These are phyloP conservation scores for Amaurobius ferox DNA, from an alignment of 2,888 invertebrate species.

Conservation along the genomic window DNA sequence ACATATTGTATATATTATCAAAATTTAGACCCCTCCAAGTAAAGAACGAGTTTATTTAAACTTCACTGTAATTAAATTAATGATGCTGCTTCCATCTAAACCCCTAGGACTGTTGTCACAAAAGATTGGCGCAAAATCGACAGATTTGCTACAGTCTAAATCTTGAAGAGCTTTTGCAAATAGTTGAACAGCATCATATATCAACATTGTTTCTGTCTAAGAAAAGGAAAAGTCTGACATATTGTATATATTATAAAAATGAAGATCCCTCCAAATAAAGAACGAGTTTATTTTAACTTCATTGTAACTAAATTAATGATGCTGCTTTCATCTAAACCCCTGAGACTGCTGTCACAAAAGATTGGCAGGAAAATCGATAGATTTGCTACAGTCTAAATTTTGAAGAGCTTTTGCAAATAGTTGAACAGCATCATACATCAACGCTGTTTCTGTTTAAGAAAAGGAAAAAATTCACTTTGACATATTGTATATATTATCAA, in stretches of 20 bases:
- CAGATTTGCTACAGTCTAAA: slow-evolving; percentile 85
- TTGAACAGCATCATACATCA: slow-evolving; percentile 97
- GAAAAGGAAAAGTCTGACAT: slow-evolving; percentile 75
- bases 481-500: neutral
- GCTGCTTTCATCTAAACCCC: no score
- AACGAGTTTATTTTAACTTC: no score
- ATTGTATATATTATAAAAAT: neutral
- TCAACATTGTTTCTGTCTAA: slow-evolving; percentile 95
- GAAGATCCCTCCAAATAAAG: neutral
- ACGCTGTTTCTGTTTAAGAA: slow-evolving; percentile 92
- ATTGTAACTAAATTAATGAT: no score
- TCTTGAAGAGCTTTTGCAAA: slow-evolving; percentile 95
- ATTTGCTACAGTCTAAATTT: slow-evolving; percentile 87
- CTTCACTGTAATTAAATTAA: no score
- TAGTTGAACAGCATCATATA: slow-evolving; percentile 96
- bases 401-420: slow-evolving; percentile 94
- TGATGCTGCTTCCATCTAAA: no score
- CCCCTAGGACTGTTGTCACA: slow-evolving; percentile 79
- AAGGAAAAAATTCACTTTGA: slow-evolving; percentile 25
- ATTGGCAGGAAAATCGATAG: slow-evolving; percentile 74
- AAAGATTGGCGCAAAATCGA: slow-evolving; percentile 74
- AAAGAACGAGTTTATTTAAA: no score
- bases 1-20: neutral
- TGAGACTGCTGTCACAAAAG: slow-evolving; percentile 74
- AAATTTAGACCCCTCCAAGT: neutral